Evolutionary conservation across 2,888 invertebrate genomes (phyloP), one percentile per base, ranked within the genome.

Genomic region (Cantharis rustica): DNA sequence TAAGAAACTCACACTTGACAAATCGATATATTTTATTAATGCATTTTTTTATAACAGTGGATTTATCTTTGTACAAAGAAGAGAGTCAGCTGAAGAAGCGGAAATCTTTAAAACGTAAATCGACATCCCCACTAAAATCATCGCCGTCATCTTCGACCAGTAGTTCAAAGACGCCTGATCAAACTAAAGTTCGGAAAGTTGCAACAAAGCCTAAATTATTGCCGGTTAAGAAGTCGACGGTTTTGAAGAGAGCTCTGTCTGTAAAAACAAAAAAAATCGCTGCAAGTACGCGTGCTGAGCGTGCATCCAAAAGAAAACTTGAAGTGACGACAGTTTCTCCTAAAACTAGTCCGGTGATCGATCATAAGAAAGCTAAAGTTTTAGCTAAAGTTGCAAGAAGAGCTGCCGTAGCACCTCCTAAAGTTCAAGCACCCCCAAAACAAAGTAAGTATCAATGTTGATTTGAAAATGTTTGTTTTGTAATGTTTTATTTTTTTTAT

Each of bases 31-130:
- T n/a, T 47, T 47, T n/a, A 47, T 7, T 47, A n/a, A 47, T 13
- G 13, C 13, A n/a, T n/a, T 47, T 47, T 31, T 47, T 1, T 47
- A 2, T 3, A 47, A 47, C 89, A 95, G 95, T 96, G 90, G 96
- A 96, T 87, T 90, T 96, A 69, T 95, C 95, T 13, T 89, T 96
- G 70, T 95, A 93, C 88, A 95, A 93, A 86, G 95, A 95, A 86
- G 95, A 95, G 88, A 94, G 95, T 75, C 95, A 95, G 87, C 88
- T 95, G 80, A 87, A 87, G 73, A 89, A 90, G 85, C 84, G 89
- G 82, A 89, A 86, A 83, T 84, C 83, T 7, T 81, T 82, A n/a
- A 88, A 88, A 81, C 86, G 88, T 71, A 86, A 86, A 80, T 83
- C 84, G 1, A 69, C 81, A 2, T 76, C 83, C 7, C 64, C 81